Conservation (phyloP, 53 echinoderm and acorn worm species). For the Mesocentrotus franciscanus region DNA sequence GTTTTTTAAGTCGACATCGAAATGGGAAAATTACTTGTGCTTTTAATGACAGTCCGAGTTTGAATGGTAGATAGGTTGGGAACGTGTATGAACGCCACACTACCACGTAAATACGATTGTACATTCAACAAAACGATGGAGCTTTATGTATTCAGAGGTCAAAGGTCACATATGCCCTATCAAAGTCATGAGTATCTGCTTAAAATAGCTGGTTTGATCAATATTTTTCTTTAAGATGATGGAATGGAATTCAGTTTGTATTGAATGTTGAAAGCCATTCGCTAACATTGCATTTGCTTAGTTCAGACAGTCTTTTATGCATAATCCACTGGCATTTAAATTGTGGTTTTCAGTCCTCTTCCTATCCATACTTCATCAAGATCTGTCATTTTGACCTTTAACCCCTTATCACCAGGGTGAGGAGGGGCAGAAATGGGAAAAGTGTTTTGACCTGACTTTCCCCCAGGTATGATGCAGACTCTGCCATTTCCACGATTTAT, state of each 20-base stretch:
- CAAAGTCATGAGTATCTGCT: neutral
- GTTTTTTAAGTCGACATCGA: neutral
- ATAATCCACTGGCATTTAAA: too few species aligned
- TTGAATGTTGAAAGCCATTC: neutral
- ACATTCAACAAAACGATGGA: neutral
- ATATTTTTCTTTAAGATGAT: neutral
- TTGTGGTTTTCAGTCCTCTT: too few species aligned
- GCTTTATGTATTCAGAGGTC: slow-evolving; percentile 1
- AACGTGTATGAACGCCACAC: neutral
- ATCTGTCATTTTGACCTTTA: too few species aligned
- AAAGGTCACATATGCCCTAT: neutral
- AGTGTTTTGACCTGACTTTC: too few species aligned
- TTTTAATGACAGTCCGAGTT: slow-evolving; percentile 1
- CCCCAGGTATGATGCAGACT: too few species aligned
- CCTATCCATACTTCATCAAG: too few species aligned
- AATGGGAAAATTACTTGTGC: neutral
- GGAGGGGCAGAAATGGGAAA: too few species aligned
- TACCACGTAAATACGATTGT: neutral
- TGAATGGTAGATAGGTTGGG: neutral
- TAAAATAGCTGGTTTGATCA: neutral
- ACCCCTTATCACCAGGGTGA: too few species aligned
- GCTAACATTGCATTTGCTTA: neutral
- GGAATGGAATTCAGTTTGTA: neutral
- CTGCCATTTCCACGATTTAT: too few species aligned
- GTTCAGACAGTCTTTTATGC: too few species aligned